Evolutionary conservation across 2,888 invertebrate genomes (phyloP), one percentile per base, ranked within the genome.

Genomic region (Pheosia tremula): DNA sequence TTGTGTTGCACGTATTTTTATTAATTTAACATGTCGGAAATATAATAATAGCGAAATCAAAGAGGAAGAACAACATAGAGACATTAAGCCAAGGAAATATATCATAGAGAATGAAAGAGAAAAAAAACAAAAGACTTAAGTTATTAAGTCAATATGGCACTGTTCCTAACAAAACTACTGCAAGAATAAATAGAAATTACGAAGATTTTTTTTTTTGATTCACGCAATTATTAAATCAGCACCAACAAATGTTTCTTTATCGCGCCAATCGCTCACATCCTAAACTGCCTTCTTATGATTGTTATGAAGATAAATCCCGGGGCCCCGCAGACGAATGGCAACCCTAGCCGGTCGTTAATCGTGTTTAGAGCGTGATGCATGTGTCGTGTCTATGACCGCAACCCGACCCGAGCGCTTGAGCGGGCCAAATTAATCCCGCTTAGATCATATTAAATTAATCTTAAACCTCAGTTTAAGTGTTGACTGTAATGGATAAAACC

Each of bases 361-460:
- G 82, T 80, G 79, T 85, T 88, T 87, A 85, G 82, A 72, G 74
- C 76, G 77, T 83, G 86, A 87, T 86, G 87, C 85, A 84, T 82
- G 79, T 76, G 68, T 77, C 85, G 79, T 85, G 86, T 87, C 78
- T 67, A 72, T 82, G 85, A 83, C 87, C 87, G 81, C 85, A 80
- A 64, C 65, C 71, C 58, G 64, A 69, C 66, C 68, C 69, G 66
- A 61, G 69, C 71, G 78, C 75, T 79, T 66, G 75, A 77, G 77
- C 68, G 78, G 77, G 74, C 77, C 64, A 78, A 76, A 83, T 83
- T 81, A 83, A 83, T 84, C 72, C 74, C 74, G 69, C 68, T 72
- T 76, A 75, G 71, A 75, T 75, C 73, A 77, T 76, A 76, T 75
- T 75, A 77, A 73, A 71, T 71, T 69, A 73, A 75, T 71, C 64